These are phyloP conservation scores for Gulo gulo DNA, from an alignment of 2,113 vertebrate species.

Conservation along the genomic window DNA sequence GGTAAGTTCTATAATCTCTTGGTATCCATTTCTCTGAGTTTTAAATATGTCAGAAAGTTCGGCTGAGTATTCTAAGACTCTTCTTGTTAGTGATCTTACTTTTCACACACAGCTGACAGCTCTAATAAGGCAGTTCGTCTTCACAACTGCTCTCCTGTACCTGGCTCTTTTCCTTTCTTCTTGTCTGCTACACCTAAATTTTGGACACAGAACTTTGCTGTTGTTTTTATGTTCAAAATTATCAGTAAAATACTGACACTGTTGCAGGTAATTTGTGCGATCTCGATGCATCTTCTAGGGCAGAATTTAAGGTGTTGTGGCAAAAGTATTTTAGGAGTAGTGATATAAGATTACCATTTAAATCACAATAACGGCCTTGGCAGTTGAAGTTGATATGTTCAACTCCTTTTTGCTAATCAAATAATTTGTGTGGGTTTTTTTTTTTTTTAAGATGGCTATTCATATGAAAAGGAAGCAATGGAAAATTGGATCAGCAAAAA, in stretches of 20 bases:
- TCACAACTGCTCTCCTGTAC: neutral
- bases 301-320: neutral
- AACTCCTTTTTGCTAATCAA: neutral
- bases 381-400: neutral
- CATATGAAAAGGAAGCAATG: constrained; percentile 94
- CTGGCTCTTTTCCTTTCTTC: neutral
- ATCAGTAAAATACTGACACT: neutral
- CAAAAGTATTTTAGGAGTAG: neutral
- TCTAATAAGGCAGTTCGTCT: neutral
- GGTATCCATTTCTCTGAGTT: neutral
- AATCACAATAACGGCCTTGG: neutral
- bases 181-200: neutral
- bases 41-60: neutral
- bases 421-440: neutral
- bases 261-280: neutral
- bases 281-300: neutral
- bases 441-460: constrained; percentile 92
- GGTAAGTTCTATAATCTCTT: neutral
- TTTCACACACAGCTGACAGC: neutral
- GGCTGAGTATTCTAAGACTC: neutral
- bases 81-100: neutral
- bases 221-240: neutral
- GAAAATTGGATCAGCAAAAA: constrained; percentile 92
- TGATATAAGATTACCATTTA: neutral
- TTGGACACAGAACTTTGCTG: neutral